Percentiles rank a stretch among this genome's conserved stretches.
phyloP scores from a whole-genome alignment of 2,888 invertebrate genomes.

The Atrina japonica region DNA sequence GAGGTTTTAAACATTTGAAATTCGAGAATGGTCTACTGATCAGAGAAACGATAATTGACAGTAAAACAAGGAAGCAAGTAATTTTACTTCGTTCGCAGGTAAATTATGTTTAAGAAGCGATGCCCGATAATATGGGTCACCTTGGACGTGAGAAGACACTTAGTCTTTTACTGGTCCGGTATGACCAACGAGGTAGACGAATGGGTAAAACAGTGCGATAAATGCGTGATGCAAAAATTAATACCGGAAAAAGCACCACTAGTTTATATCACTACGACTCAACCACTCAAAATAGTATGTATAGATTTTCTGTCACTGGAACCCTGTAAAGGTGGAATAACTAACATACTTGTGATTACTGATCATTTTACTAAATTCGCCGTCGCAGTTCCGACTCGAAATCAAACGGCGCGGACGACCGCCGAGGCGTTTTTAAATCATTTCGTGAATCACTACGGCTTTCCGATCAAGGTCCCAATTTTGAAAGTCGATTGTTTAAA shows the following conservation, averaged over 20 bases:
- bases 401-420: no score
- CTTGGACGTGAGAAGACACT: slow-evolving; percentile 38
- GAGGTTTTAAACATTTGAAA: slow-evolving; percentile 19
- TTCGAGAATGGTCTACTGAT: slow-evolving; percentile 21
- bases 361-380: slow-evolving; percentile 33
- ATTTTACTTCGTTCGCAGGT: slow-evolving; percentile 25
- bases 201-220: slow-evolving; percentile 17
- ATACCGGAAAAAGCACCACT: slow-evolving; percentile 20
- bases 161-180: slow-evolving; percentile 28
- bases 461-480: no score
- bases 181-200: slow-evolving; percentile 23
- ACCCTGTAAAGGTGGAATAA: slow-evolving; percentile 17
- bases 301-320: slow-evolving; percentile 36
- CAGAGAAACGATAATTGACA: slow-evolving; percentile 12
- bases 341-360: slow-evolving; percentile 30
- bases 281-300: slow-evolving; percentile 38
- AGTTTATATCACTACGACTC: slow-evolving; percentile 23
- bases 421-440: no score
- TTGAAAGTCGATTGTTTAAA: no score
- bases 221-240: slow-evolving; percentile 29
- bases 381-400: no score
- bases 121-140: slow-evolving; percentile 41
- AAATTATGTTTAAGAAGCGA: slow-evolving; percentile 8
- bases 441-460: no score
- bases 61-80: slow-evolving; percentile 15